Evolutionary conservation across 2,113 vertebrate genomes (phyloP), one percentile per base, ranked within the genome.

Genomic region (Furnarius figulus): DNA sequence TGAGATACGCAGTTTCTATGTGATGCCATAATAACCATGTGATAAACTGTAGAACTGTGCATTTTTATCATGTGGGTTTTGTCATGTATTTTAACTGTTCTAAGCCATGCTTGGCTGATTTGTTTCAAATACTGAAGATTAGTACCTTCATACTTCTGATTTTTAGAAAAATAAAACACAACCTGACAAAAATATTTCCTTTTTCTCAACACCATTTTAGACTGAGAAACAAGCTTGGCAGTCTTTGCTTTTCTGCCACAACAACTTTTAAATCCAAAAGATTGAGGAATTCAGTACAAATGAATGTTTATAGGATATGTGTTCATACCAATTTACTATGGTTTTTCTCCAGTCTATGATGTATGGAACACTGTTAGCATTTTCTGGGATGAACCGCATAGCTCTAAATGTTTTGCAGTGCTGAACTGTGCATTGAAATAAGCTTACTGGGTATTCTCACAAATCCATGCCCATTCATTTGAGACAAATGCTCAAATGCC

Each of bases 381-480:
- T 91, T 93, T 52, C 68, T 90, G 61, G 75, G 67, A 67, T 86
- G 75, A 96, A 52, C 42, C 80, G 82, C 47, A 17, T 74, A 89
- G 86, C 75, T 90, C 59, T 77, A 47, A 85, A 74, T 56, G 28
- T 95, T 92, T 90, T 58, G 11, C 61, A 77, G 56, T 75, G 55
- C 75, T 89, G 90, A 78, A 77, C 63, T 78, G 53, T 79, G 72
- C 22, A 30, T 35, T 65, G 40, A 46, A 95, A 94, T 50, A 42
- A 78, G 92, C 90, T 92, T 90, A 68, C n/a, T 59, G 75, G 76
- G 70, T 89, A 72, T 84, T 78, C 79, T 81, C 31, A 46, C 88
- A 93, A 92, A 90, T 78, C 65, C 61, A n/a, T 35, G 72, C 42
- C 85, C 56, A 25, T 87, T 96, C 56, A 89, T 80, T 91, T 52